Conservation (phyloP, 2,113 vertebrate genomes). For the Orientallactaga bullata region DNA sequence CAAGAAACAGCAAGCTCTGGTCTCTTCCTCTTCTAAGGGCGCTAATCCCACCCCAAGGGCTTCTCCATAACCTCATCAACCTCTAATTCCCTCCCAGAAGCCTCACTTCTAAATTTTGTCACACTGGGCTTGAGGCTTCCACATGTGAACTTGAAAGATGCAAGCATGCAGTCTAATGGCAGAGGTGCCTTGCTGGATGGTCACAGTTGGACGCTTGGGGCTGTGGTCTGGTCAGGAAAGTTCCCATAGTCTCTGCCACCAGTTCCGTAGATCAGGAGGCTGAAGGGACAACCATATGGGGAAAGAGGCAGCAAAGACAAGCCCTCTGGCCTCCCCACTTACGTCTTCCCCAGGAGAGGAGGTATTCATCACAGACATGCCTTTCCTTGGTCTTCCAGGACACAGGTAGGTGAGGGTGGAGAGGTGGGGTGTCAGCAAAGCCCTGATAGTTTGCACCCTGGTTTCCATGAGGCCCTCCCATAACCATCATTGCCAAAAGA, state of each 20-base stretch:
- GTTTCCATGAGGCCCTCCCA: neutral
- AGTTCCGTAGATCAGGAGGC: neutral
- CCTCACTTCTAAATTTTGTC: neutral
- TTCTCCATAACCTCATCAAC: neutral
- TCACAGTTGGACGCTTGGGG: neutral
- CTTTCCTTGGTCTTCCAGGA: neutral
- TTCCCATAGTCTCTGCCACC: neutral
- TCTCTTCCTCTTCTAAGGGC: constrained; percentile 23
- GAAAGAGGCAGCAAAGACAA: neutral
- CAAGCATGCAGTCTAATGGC: neutral
- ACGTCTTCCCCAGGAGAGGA: neutral
- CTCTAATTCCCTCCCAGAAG: neutral
- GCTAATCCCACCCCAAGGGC: neutral
- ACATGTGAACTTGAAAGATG: neutral
- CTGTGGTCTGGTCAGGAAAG: neutral
- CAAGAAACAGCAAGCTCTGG: neutral
- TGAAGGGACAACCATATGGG: neutral
- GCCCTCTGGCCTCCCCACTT: neutral
- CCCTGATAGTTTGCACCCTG: neutral
- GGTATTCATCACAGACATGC: neutral
- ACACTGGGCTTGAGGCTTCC: neutral
- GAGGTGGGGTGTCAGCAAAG: neutral
- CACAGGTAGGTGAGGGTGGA: accelerated
- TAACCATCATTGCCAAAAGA: neutral
- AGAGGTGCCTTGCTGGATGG: neutral